Evolutionary conservation across 2,888 invertebrate genomes (phyloP).

Genomic region (Thyatira batis): DNA sequence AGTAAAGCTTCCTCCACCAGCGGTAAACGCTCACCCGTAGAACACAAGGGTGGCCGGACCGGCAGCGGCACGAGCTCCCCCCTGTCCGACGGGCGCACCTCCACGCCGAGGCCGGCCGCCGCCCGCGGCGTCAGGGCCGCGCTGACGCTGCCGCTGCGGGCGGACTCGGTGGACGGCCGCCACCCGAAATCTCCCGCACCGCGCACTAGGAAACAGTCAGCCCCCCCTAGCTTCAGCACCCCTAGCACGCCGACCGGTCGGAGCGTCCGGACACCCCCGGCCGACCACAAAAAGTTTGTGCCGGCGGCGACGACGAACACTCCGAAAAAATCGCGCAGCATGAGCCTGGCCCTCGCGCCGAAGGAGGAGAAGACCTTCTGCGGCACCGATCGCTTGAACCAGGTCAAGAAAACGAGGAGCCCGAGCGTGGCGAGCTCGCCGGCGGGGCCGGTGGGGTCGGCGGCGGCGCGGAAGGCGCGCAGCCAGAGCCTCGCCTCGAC

Average conservation of each 20-base stretch:
- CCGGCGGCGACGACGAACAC: constrained; percentile 42
- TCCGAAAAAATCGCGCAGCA: constrained; percentile 73
- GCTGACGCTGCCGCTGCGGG: constrained; percentile 58
- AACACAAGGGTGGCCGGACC: constrained; percentile 31
- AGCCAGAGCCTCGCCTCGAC: constrained; percentile 73
- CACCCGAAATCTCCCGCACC: constrained; percentile 34
- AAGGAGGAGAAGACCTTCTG: constrained; percentile 55
- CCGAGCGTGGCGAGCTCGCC: constrained; percentile 55
- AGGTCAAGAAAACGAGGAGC: constrained; percentile 43
- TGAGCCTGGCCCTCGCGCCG: constrained; percentile 59
- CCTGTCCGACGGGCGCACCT: constrained; percentile 42
- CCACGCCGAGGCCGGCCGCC: constrained; percentile 51
- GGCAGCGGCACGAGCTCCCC: constrained; percentile 51
- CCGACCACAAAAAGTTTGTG: constrained; percentile 56
- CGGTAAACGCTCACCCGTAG: constrained; percentile 52
- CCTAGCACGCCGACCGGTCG: constrained; percentile 58
- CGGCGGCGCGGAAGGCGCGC: constrained; percentile 43
- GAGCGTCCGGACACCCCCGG: constrained; percentile 56
- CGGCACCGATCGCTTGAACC: constrained; percentile 60
- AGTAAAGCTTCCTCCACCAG: constrained; percentile 60
- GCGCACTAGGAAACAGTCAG: constrained; percentile 65
- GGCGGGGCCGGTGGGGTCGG: constrained; percentile 45
- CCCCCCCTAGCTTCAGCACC: constrained; percentile 66
- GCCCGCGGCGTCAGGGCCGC: constrained; percentile 38
- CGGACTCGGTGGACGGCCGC: constrained; percentile 37